These are phyloP conservation scores for Pagetopsis macropterus DNA, from an alignment of 2,797 vertebrate species.

Conservation along the genomic window DNA sequence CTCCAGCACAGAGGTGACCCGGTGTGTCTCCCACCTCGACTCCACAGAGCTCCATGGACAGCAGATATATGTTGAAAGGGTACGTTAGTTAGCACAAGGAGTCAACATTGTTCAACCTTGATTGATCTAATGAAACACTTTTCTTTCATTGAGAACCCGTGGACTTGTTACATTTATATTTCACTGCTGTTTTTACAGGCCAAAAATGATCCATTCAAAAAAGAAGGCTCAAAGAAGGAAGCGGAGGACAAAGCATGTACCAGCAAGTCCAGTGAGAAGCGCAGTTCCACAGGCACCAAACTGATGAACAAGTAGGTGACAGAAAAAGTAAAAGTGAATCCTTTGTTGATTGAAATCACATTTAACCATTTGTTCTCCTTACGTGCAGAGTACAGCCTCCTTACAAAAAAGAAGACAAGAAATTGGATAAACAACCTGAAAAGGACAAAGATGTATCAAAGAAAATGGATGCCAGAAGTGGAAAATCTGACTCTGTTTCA, in stretches of 20 bases:
- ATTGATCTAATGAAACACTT: not conserved
- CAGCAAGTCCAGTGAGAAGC: conserved; percentile 89
- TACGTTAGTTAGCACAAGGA: conserved; percentile 64
- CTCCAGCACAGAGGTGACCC: conserved; percentile 91
- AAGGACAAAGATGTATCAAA: conserved; percentile 92
- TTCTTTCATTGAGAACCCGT: not conserved
- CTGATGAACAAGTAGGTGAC: conserved; percentile 80
- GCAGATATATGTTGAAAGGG: conserved; percentile 97
- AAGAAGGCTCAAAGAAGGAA: conserved; percentile 93
- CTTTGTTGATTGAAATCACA: not conserved
- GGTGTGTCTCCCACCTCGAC: conserved; percentile 95
- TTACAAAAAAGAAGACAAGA: conserved; percentile 95
- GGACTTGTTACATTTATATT: not conserved
- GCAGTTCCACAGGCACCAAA: conserved; percentile 84
- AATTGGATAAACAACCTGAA: conserved; percentile 92
- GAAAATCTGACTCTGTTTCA: conserved; percentile 85
- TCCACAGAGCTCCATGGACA: conserved; percentile 97
- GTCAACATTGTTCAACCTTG: not conserved
- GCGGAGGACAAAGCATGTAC: conserved; percentile 89
- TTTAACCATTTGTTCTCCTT: not conserved
- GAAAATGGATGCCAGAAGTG: conserved; percentile 89
- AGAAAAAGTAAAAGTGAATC: not conserved
- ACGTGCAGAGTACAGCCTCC: conserved; percentile 82
- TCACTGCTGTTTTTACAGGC: conserved; percentile 79
- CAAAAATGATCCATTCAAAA: conserved; percentile 97